Evolutionary conservation across 2,113 vertebrate genomes (phyloP).

Genomic region (Microcebus jonahi): DNA sequence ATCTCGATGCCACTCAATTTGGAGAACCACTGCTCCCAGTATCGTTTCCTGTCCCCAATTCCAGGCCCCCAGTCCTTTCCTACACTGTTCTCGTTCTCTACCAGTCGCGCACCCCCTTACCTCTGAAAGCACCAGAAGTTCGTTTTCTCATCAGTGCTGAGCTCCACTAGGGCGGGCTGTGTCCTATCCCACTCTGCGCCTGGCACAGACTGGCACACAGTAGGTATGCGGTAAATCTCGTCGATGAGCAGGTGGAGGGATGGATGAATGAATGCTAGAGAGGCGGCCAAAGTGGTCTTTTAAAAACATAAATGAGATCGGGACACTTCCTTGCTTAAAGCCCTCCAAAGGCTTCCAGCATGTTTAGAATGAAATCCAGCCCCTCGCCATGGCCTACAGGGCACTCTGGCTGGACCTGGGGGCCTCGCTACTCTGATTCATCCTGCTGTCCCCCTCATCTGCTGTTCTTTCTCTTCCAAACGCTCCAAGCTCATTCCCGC

Average conservation of each 20-base stretch:
- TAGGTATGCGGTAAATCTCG: not conserved
- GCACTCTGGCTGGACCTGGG: not conserved
- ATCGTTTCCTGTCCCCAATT: not conserved
- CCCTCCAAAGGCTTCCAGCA: not conserved
- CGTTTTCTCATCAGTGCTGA: not conserved
- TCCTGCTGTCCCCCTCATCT: not conserved
- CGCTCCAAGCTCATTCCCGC: not conserved
- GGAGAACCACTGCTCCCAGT: not conserved
- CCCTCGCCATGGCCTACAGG: not conserved
- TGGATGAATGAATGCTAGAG: not conserved
- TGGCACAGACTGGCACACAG: not conserved
- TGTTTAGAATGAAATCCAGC: not conserved
- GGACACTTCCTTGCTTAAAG: slow-evolving; percentile 31
- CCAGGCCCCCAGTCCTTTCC: not conserved
- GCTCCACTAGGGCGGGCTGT: not conserved
- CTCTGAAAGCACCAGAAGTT: not conserved
- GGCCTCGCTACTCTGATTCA: not conserved
- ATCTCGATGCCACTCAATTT: not conserved
- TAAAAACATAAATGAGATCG: not conserved
- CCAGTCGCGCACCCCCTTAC: not conserved
- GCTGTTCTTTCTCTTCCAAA: not conserved
- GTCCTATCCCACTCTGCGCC: not conserved
- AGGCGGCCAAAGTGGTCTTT: not conserved
- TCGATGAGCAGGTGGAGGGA: not conserved
- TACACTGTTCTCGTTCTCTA: not conserved